Conservation (phyloP, 2,888 invertebrate species). For the Leucozona laternaria region DNA sequence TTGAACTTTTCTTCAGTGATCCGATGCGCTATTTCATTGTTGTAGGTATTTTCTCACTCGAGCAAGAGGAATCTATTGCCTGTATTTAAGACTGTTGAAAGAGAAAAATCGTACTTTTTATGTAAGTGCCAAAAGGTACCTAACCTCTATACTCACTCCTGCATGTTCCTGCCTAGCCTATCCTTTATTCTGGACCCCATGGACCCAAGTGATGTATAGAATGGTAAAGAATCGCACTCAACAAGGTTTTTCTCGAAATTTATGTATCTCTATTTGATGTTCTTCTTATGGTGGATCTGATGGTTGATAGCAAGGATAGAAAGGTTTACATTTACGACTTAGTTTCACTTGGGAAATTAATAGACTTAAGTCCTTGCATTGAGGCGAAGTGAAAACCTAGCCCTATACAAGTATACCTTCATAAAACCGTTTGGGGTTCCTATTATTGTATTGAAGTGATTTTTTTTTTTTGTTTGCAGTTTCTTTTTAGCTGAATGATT, state of each 20-base stretch:
- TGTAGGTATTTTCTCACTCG: background rate
- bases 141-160: no score
- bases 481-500: background rate
- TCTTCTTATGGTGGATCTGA: background rate
- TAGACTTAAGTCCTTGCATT: constrained; percentile 38
- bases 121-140: constrained; percentile 2
- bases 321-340: constrained; percentile 46
- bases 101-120: constrained; percentile 5
- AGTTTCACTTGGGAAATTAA: constrained; percentile 52
- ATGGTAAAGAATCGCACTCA: constrained; percentile 64
- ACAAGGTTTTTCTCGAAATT: constrained; percentile 59
- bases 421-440: constrained; percentile 6
- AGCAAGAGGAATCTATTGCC: background rate
- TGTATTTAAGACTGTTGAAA: constrained; percentile 9
- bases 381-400: background rate
- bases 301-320: background rate
- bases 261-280: constrained; percentile 57
- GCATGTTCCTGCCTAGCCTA: background rate
- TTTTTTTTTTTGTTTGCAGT: background rate
- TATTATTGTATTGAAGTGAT: background rate
- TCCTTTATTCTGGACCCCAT: constrained; percentile 30
- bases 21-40: background rate
- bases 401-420: background rate
- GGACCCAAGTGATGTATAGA: constrained; percentile 62
- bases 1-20: constrained; percentile 10